These are phyloP conservation scores for Peromyscus aztecus DNA, from an alignment of 2,797 vertebrate species.

Conservation along the genomic window DNA sequence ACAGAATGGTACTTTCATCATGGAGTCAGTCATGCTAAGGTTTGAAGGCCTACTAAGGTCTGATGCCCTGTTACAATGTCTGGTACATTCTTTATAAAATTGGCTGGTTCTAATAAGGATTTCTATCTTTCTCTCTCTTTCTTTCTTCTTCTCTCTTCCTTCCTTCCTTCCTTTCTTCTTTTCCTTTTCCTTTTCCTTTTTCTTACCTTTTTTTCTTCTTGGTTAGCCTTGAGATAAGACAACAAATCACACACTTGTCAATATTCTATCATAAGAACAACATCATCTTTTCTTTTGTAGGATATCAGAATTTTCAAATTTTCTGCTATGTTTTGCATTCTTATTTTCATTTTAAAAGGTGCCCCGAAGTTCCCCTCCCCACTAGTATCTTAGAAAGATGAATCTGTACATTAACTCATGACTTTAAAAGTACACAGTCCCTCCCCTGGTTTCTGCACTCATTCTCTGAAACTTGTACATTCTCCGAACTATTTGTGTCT, in stretches of 20 bases:
- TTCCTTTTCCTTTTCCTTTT: background rate
- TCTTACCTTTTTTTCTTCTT: background rate
- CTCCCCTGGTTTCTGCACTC: background rate
- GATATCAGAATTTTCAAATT: background rate
- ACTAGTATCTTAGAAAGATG: background rate
- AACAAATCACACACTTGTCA: background rate
- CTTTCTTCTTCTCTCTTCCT: too few species aligned
- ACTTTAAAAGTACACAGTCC: background rate
- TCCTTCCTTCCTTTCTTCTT: background rate
- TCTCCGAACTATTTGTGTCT: background rate
- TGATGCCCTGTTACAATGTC: background rate
- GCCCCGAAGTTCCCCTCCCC: accelerated
- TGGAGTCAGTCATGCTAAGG: background rate
- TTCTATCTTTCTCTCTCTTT: background rate
- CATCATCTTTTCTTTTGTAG: background rate
- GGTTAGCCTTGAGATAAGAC: background rate
- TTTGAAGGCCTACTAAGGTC: background rate
- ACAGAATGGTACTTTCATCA: background rate
- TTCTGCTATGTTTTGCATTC: background rate
- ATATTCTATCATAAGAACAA: slow-evolving; percentile 4
- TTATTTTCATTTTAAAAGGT: background rate
- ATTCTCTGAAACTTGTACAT: background rate
- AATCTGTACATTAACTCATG: background rate
- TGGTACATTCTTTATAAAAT: slow-evolving; percentile 40
- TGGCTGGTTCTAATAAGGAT: background rate